phyloP scores from a whole-genome alignment of 2,113 vertebrate genomes.

The Psephotus haematonotus region DNA sequence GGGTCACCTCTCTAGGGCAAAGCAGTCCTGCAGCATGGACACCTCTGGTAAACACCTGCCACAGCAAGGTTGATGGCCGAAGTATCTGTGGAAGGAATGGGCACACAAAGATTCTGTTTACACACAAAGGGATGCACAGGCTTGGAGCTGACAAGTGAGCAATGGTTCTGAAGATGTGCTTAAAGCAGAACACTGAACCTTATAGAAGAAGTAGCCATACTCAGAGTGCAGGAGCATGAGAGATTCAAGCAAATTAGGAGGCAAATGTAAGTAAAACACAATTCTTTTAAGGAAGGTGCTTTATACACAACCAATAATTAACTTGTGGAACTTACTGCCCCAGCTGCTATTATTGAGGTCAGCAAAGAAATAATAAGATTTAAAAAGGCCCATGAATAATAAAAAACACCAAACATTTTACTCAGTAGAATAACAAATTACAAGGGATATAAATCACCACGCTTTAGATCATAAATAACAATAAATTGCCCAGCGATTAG shows the following conservation, averaged over 20 bases:
- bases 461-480: conserved; percentile 51
- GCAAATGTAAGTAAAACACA: conserved; percentile 11
- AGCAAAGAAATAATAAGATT: conserved; percentile 26
- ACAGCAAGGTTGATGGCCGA: neutral
- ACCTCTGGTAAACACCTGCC: neutral
- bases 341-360: conserved; percentile 36
- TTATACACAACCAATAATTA: conserved; percentile 33
- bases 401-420: neutral
- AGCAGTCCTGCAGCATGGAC: neutral
- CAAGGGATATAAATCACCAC: conserved; percentile 31
- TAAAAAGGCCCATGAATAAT: conserved; percentile 55
- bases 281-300: neutral
- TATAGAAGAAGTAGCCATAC: neutral
- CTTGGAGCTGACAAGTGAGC: neutral
- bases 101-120: neutral
- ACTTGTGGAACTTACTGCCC: conserved; percentile 13
- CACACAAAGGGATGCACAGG: neutral
- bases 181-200: neutral
- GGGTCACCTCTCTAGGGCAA: neutral
- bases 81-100: neutral
- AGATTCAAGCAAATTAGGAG: conserved; percentile 20
- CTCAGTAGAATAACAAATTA: conserved; percentile 52
- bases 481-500: conserved; percentile 44
- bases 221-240: neutral
- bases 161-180: neutral